Base-by-base conservation (phyloP, 1,140 invertebrate species). In the Harpegnathos saltator region DNA sequence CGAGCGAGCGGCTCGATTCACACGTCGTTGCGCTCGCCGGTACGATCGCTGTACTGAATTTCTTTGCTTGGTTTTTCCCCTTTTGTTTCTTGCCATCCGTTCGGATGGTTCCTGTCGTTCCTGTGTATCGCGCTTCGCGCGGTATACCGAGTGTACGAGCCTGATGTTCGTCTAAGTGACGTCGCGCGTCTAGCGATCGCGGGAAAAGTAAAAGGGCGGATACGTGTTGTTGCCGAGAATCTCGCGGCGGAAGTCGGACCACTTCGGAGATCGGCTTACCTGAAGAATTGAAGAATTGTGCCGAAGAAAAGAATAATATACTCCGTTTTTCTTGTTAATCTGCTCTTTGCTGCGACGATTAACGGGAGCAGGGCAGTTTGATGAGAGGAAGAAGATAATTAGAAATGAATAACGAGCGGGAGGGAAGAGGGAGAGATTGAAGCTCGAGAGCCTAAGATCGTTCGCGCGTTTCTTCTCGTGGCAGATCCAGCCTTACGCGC, bases 51-150 rank as follows among this genome's bases (percentile, higher is more conserved):
- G n/a, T 71, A 19, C 7, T 58, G 29, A 19, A 48, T 80, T 66
- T n/a, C n/a, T 22, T 38, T 44, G 26, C 14, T 3, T 44, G 3
- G 11, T 44, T 11, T 44, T 44, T 33, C 44, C n/a, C n/a, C n/a
- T n/a, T 50, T 62, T 44, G 22, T 50, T 75, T 26, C 63, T 54
- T 80, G 58, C 22, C 63, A 14, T 78, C 33, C 29, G 33, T 68
- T 58, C 14, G 22, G 65, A 69, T 69, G n/a, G 69, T 80, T 71
- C 58, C 75, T 26, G 69, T 80, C 52, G 58, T 69, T 14, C n/a
- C n/a, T n/a, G 22, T 29, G 3, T 71, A 44, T 71, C 65, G 33
- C 65, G 33, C 33, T 22, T 78, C 48, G 33, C 29, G 50, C 56
- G n/a, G n/a, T n/a, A n/a, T n/a, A 17, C 72, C 44, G 58, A 44